Evolutionary conservation across 1,140 invertebrate genomes (phyloP).

Genomic region (Neotoxoptera formosana): DNA sequence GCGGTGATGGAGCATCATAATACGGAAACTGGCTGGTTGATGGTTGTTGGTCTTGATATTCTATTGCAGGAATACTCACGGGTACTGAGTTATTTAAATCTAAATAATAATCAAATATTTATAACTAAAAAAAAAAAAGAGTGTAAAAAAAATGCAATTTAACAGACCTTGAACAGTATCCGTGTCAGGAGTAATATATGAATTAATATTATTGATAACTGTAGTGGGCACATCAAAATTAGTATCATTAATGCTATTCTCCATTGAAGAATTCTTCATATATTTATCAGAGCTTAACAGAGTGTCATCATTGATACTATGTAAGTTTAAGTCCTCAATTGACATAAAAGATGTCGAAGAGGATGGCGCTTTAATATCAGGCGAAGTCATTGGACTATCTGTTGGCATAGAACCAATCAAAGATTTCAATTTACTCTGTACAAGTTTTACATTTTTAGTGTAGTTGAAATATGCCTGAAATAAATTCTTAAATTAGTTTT

Average conservation of each 20-base stretch:
- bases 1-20: slow-evolving; percentile 45
- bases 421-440: slow-evolving; percentile 86
- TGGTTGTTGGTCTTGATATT: slow-evolving; percentile 6
- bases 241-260: not conserved
- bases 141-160: not conserved
- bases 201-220: not conserved
- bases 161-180: slow-evolving; percentile 35
- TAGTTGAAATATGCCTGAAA: slow-evolving; percentile 90
- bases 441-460: slow-evolving; percentile 81
- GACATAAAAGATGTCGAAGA: slow-evolving; percentile 77
- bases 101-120: not conserved
- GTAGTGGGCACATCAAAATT: not conserved
- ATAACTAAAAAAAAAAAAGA: not conserved
- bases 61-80: slow-evolving; percentile 30
- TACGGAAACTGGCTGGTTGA: slow-evolving; percentile 12
- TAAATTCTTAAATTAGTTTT: slow-evolving; percentile 42
- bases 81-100: slow-evolving; percentile 23
- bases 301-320: not conserved
- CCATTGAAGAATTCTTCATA: not conserved
- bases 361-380: slow-evolving; percentile 82
- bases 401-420: slow-evolving; percentile 71
- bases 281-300: not conserved
- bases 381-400: slow-evolving; percentile 74
- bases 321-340: slow-evolving; percentile 62
- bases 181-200: not conserved